A percentile compares a stretch with the other conserved stretches of the same genome.
These are phyloP conservation scores for Caenorhabditis drosophilae DNA, from an alignment of 2,888 invertebrate species.

Conservation along the genomic window DNA sequence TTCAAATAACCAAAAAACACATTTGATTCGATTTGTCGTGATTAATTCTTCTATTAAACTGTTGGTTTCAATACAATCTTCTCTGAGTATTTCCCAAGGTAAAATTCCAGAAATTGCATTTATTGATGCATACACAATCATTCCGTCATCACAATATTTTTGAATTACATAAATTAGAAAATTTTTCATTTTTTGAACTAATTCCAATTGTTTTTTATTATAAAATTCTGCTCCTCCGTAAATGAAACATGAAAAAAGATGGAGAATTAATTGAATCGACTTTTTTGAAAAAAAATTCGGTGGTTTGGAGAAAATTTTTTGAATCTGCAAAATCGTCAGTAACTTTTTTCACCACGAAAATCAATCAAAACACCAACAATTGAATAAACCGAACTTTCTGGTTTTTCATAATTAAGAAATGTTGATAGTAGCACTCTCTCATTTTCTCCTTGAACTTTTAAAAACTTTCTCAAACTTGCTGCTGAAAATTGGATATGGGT, in stretches of 20 bases:
- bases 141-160: constrained; percentile 9
- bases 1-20: no score
- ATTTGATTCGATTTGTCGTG: no score
- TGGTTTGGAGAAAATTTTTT: constrained; percentile 3
- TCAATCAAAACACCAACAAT: not conserved
- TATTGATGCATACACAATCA: constrained; percentile 21
- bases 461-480: no score
- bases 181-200: constrained; percentile 9
- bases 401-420: no score
- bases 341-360: no score
- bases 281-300: not conserved
- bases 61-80: no score
- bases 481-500: not conserved
- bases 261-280: constrained; percentile 18
- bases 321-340: no score
- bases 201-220: not conserved
- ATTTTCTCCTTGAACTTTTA: constrained; percentile 16
- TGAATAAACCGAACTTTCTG: no score
- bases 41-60: no score
- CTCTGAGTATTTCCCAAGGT: constrained; percentile 17
- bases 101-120: constrained; percentile 28
- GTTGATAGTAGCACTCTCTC: constrained; percentile 22
- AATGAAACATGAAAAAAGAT: constrained; percentile 22
- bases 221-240: constrained; percentile 16
- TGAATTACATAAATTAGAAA: constrained; percentile 14